Percentiles rank a stretch among this genome's conserved stretches.
Conservation (phyloP, 2,113 vertebrate species). For the Entelurus aequoreus region DNA sequence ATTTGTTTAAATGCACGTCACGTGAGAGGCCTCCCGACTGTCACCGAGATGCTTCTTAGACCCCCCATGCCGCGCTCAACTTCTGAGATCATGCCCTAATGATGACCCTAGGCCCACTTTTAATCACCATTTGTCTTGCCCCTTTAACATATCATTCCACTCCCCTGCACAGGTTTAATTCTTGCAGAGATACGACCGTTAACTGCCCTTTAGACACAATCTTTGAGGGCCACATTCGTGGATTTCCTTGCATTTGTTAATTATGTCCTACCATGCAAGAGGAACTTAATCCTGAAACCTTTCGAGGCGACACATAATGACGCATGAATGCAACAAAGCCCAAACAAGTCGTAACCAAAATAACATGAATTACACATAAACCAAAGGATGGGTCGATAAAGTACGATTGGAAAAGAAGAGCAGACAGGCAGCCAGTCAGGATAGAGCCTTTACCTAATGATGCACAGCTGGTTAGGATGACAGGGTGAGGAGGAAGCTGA, state of each 20-base stretch:
- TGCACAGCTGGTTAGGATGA: no score
- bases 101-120: conserved; percentile 69
- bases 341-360: no score
- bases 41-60: conserved; percentile 58
- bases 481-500: no score
- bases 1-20: conserved; percentile 23
- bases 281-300: conserved; percentile 17
- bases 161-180: conserved; percentile 63
- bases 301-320: no score
- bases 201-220: conserved; percentile 53
- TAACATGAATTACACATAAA: no score
- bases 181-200: conserved; percentile 41
- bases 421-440: no score
- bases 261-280: conserved; percentile 31
- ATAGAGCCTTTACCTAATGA: no score
- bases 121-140: conserved; percentile 68
- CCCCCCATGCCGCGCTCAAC: conserved; percentile 36
- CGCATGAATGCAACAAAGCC: no score
- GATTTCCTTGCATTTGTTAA: conserved; percentile 23
- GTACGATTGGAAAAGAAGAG: no score
- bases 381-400: no score
- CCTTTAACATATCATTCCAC: conserved; percentile 70
- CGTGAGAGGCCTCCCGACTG: conserved; percentile 43
- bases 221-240: conserved; percentile 32
- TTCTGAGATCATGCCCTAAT: conserved; percentile 67